phyloP scores from a whole-genome alignment of 2,113 vertebrate species.

The Oxyruncus cristatus region DNA sequence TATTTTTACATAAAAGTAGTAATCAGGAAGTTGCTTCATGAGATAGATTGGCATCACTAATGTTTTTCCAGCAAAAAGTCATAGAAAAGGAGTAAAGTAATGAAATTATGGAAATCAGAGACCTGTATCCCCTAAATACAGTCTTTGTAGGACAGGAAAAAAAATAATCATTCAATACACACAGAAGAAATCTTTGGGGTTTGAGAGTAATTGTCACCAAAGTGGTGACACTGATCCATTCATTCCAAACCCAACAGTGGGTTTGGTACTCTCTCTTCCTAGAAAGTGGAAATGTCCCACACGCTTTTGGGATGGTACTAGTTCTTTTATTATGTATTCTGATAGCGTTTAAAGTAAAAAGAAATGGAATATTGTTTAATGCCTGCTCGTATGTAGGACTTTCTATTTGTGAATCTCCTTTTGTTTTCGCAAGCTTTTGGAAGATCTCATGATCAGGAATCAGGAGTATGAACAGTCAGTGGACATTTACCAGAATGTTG shows the following conservation, averaged over 20 bases:
- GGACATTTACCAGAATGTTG: slow-evolving; percentile 49
- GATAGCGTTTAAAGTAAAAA: not conserved
- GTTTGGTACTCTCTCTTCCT: not conserved
- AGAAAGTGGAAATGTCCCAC: not conserved
- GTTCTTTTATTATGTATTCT: not conserved
- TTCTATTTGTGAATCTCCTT: not conserved
- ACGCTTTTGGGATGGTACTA: not conserved
- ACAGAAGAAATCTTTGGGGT: not conserved
- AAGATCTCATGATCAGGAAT: slow-evolving; percentile 70
- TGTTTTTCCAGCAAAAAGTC: not conserved
- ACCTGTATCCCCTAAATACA: not conserved
- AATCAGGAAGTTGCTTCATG: not conserved
- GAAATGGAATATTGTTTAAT: not conserved
- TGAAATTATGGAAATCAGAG: not conserved
- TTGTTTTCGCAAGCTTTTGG: not conserved
- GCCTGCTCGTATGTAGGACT: not conserved
- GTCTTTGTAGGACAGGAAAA: not conserved
- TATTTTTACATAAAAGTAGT: not conserved
- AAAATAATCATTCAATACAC: not conserved
- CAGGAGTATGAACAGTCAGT: slow-evolving; percentile 66
- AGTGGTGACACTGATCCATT: not conserved
- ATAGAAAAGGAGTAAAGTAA: not conserved
- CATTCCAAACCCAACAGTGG: not conserved
- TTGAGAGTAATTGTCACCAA: not conserved
- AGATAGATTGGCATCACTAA: not conserved